Base-by-base conservation (phyloP, 2,888 invertebrate species). In the Cephus spinipes region DNA sequence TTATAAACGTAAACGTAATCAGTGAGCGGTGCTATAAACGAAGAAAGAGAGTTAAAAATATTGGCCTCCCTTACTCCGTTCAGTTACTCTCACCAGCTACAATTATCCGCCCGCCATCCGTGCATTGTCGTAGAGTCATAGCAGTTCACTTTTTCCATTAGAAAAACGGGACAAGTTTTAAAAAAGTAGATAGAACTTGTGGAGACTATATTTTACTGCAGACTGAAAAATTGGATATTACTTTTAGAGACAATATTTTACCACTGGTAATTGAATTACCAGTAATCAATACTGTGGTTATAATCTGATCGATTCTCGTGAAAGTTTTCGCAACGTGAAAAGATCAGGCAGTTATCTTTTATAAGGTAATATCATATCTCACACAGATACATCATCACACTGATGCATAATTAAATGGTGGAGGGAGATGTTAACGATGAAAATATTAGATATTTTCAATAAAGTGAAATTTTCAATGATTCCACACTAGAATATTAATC, bases 1-100 rank as follows among this genome's bases (percentile, higher is more conserved):
- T 89, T 89, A 88, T 89, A 89, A 89, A 88, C 85, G 84, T 86
- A 85, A 86, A 84, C 86, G 85, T 85, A 88, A 83, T 87, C 85
- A 84, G 85, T 84, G 85, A 87, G 83, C 81, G 86, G 85, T 82
- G 79, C 76, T 81, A 79, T 23, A 55, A 55, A 55, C 9, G 9
- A 55, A 23, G 9, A 55, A 55, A 55, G 68, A 73, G 74, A 75
- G 80, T 80, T 73, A 73, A 74, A 74, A 80, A 79, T 76, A 69
- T 81, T 82, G 76, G 74, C 23, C 76, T 75, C 34, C 68, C 31
- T 69, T 15, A 76, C 75, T 76, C 78, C 75, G 36, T 73, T 74
- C 75, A 76, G 73, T 77, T 81, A 77, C 83, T 85, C 83, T 84
- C 83, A 79, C 78, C 76, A 74, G 69, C 77, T 82, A 74, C 81